Percentiles rank a stretch among this genome's conserved stretches.
phyloP scores from a whole-genome alignment of 1,140 invertebrate species.

The Gonatopus flavifemur region DNA sequence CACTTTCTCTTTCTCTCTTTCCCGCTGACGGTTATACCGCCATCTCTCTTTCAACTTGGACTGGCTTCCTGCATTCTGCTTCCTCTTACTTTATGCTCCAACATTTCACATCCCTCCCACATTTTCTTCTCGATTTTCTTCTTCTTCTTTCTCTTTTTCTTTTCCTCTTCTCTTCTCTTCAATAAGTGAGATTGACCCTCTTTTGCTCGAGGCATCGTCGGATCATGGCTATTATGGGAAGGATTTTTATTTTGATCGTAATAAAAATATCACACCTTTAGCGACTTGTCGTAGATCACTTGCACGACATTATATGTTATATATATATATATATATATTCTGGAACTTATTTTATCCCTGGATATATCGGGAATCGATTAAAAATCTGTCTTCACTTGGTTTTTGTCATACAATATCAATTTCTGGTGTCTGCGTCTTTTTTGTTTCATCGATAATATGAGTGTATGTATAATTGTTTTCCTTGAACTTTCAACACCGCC shows the following conservation, averaged over 20 bases:
- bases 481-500: too few relatives aligned
- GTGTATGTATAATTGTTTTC: too few relatives aligned
- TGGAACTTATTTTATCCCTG: too few relatives aligned
- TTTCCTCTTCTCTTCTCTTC: neutral
- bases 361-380: conserved; percentile 2
- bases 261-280: conserved; percentile 52
- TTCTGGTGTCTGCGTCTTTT: too few relatives aligned
- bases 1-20: conserved; percentile 8
- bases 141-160: conserved; percentile 4
- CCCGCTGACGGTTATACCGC: neutral
- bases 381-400: conserved; percentile 12
- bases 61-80: too few relatives aligned
- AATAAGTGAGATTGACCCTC: neutral
- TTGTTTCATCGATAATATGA: too few relatives aligned
- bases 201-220: conserved; percentile 1
- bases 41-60: conserved; percentile 1
- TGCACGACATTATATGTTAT: too few relatives aligned
- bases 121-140: conserved; percentile 8
- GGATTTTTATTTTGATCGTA: conserved; percentile 51
- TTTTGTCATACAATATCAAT: too few relatives aligned
- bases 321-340: too few relatives aligned
- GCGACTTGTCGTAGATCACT: too few relatives aligned
- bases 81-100: too few relatives aligned
- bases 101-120: neutral
- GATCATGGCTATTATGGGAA: conserved; percentile 42